Conservation (phyloP, 2,797 vertebrate species). For the Amblyopsis hoosieri region DNA sequence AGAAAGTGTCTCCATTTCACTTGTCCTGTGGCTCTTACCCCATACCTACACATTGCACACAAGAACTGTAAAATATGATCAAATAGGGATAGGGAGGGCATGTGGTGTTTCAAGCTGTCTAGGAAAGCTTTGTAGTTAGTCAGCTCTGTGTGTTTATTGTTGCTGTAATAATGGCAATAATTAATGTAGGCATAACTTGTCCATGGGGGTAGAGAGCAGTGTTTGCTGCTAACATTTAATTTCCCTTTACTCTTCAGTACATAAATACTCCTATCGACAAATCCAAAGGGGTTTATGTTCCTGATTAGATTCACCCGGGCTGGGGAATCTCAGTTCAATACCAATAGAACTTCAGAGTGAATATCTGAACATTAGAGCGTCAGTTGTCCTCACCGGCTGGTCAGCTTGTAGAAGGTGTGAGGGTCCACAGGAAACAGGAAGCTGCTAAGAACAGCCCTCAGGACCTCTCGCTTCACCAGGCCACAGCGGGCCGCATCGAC, state of each 20-base stretch:
- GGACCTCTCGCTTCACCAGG: constrained; percentile 74
- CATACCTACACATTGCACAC: constrained; percentile 53
- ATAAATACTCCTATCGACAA: too few relatives aligned
- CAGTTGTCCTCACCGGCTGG: constrained; percentile 65
- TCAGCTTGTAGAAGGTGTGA: constrained; percentile 76
- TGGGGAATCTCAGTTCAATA: too few relatives aligned
- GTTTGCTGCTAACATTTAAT: too few relatives aligned
- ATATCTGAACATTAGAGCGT: not conserved
- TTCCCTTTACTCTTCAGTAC: too few relatives aligned
- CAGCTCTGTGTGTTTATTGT: too few relatives aligned
- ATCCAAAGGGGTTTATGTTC: too few relatives aligned
- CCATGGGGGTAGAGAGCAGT: too few relatives aligned
- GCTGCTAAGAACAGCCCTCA: constrained; percentile 76
- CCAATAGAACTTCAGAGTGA: too few relatives aligned
- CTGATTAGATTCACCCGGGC: too few relatives aligned
- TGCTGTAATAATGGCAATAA: too few relatives aligned
- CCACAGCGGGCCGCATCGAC: constrained; percentile 70
- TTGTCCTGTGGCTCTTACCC: constrained; percentile 56
- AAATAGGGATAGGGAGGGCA: constrained; percentile 19
- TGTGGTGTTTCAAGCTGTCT: not conserved
- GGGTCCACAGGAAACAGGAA: constrained; percentile 75
- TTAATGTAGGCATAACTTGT: too few relatives aligned
- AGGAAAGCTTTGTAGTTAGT: too few relatives aligned
- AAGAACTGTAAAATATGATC: constrained; percentile 21
- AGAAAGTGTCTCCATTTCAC: constrained; percentile 76